phyloP scores from a whole-genome alignment of 2,797 vertebrate species.

The Adelosebastes latens region DNA sequence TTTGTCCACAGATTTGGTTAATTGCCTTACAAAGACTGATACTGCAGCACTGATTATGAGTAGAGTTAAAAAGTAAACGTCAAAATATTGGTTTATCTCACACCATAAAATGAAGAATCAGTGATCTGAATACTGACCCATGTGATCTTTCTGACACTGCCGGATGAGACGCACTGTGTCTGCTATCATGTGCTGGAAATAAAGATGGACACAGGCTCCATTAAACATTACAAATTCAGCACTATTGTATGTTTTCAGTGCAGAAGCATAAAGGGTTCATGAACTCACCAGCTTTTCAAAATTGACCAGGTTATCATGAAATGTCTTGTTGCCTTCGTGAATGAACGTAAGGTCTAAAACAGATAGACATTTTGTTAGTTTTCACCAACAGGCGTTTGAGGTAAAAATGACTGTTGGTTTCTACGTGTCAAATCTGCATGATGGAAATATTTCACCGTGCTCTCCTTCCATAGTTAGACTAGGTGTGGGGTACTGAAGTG shows the following conservation, averaged over 20 bases:
- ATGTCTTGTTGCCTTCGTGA: slow-evolving; percentile 98
- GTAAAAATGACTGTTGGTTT: not conserved
- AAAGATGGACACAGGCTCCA: not conserved
- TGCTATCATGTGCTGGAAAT: slow-evolving; percentile 95
- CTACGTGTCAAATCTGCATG: not conserved
- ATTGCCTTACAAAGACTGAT: not conserved
- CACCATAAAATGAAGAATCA: not conserved
- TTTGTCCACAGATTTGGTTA: not conserved
- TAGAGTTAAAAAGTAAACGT: not conserved
- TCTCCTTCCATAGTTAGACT: not conserved
- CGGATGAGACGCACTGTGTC: slow-evolving; percentile 92
- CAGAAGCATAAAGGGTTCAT: not conserved
- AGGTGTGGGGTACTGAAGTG: slow-evolving; percentile 36
- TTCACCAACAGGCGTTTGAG: not conserved
- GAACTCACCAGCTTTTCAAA: slow-evolving; percentile 97
- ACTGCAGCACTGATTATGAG: not conserved
- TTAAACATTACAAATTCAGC: slow-evolving; percentile 28
- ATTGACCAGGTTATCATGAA: slow-evolving; percentile 97
- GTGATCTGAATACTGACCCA: slow-evolving; percentile 81
- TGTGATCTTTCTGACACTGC: slow-evolving; percentile 92
- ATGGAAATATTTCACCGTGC: not conserved
- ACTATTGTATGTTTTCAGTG: not conserved
- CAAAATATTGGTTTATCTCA: not conserved
- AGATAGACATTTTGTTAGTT: not conserved
- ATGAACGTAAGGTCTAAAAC: slow-evolving; percentile 94